Evolutionary conservation across 2,797 vertebrate genomes (phyloP).

Genomic region (Prunella strophiata): DNA sequence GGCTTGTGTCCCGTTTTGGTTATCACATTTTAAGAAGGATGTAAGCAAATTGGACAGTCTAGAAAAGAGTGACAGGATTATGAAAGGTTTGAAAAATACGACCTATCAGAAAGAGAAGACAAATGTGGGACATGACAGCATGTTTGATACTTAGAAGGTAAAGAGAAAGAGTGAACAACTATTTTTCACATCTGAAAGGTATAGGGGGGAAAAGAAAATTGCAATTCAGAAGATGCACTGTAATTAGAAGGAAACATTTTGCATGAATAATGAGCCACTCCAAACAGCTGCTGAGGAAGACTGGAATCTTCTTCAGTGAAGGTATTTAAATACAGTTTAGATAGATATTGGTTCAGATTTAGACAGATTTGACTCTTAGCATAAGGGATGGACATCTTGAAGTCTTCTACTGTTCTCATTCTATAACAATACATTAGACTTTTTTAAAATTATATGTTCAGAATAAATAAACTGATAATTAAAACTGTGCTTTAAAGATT

Average conservation of each 20-base stretch:
- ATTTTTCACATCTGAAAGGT: slow-evolving; percentile 11
- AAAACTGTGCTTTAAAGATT: not conserved
- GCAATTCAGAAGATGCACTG: not conserved
- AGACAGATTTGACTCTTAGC: not conserved
- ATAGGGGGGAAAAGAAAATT: not conserved
- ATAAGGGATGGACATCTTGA: not conserved
- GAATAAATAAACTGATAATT: not conserved
- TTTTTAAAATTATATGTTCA: not conserved
- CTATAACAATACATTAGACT: not conserved
- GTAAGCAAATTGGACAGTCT: slow-evolving; percentile 70
- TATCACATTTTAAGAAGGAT: slow-evolving; percentile 70
- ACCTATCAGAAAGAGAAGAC: slow-evolving; percentile 53
- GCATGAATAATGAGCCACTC: not conserved
- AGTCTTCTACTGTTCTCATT: not conserved
- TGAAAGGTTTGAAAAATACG: slow-evolving; percentile 59
- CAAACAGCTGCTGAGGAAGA: not conserved
- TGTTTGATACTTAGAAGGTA: slow-evolving; percentile 41
- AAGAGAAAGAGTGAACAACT: slow-evolving; percentile 28
- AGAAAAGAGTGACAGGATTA: slow-evolving; percentile 68
- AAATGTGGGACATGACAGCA: slow-evolving; percentile 54
- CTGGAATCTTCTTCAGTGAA: not conserved
- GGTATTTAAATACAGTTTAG: not conserved
- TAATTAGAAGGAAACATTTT: not conserved
- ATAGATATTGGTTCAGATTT: not conserved
- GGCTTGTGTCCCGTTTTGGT: slow-evolving; percentile 64